Percentiles rank a stretch among this genome's conserved stretches.
phyloP scores from a whole-genome alignment of 2,797 vertebrate genomes.

The Discoglossus pictus region DNA sequence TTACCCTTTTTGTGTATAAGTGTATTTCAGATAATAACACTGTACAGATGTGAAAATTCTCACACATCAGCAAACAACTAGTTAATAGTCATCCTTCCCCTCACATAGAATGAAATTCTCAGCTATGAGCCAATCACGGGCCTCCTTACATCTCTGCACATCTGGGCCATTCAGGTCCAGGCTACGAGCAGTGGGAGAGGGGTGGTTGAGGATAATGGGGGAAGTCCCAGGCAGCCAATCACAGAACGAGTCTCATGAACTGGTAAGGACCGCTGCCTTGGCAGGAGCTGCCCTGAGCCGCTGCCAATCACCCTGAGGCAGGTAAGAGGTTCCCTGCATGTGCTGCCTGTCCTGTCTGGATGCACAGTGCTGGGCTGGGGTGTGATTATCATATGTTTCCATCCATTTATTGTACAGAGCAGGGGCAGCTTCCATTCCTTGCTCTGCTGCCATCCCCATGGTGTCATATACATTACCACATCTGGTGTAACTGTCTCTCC shows the following conservation, averaged over 20 bases:
- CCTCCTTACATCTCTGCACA: conserved; percentile 32
- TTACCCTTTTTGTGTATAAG: too few species aligned
- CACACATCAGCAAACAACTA: too few species aligned
- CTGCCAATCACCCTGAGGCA: conserved; percentile 35
- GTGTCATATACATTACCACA: too few species aligned
- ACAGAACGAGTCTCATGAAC: background rate
- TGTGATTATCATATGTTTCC: too few species aligned
- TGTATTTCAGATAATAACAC: too few species aligned
- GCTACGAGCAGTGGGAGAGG: conserved; percentile 10
- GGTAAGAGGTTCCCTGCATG: conserved; percentile 11
- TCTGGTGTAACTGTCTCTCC: too few species aligned
- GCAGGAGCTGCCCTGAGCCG: conserved; percentile 1
- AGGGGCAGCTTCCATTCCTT: conserved; percentile 5
- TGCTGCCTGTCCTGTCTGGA: background rate
- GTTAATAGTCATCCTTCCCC: conserved; percentile 5
- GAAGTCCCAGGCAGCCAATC: conserved; percentile 32
- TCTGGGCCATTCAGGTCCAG: conserved; percentile 33
- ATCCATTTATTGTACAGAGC: background rate
- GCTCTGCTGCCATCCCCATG: too few species aligned
- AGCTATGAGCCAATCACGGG: conserved; percentile 36
- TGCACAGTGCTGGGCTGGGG: background rate
- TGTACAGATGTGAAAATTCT: too few species aligned
- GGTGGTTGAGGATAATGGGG: conserved; percentile 8
- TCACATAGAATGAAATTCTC: conserved; percentile 1
- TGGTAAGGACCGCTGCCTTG: conserved; percentile 8